Conservation (phyloP, 2,113 vertebrate genomes). For the Scomber japonicus region DNA sequence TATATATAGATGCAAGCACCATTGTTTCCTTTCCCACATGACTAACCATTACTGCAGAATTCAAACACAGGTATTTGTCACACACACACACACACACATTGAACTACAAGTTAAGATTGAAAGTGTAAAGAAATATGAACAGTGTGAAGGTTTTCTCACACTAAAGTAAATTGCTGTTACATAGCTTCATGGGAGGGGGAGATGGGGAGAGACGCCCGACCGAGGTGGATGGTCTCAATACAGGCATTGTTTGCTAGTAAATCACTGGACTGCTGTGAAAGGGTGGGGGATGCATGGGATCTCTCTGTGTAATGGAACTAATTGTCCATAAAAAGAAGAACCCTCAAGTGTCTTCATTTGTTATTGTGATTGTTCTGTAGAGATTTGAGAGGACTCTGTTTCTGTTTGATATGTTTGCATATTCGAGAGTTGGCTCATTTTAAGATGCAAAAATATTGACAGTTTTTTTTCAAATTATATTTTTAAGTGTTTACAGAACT, state of each 20-base stretch:
- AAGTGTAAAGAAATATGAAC: neutral
- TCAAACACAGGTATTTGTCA: neutral
- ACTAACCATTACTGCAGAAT: neutral
- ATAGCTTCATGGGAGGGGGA: neutral
- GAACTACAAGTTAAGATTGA: neutral
- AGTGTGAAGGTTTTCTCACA: neutral
- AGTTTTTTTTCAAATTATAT: no score
- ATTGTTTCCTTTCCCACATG: slow-evolving; percentile 8
- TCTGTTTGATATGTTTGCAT: no score
- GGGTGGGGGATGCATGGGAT: neutral
- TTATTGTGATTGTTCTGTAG: neutral
- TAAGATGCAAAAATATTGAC: no score
- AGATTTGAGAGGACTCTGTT: neutral
- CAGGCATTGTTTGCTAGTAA: slow-evolving; percentile 44
- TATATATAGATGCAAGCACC: neutral
- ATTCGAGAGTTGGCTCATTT: no score
- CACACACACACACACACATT: slow-evolving; percentile 7
- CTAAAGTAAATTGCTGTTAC: slow-evolving; percentile 8
- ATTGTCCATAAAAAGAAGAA: slow-evolving; percentile 3
- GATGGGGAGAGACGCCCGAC: slow-evolving; percentile 13
- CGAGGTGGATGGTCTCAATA: slow-evolving; percentile 40
- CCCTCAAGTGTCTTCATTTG: neutral
- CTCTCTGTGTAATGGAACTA: slow-evolving; percentile 14
- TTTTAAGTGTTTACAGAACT: no score
- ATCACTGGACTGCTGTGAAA: slow-evolving; percentile 34